These are phyloP conservation scores for Zosterops lateralis DNA, from an alignment of 2,113 vertebrate species.

Conservation along the genomic window DNA sequence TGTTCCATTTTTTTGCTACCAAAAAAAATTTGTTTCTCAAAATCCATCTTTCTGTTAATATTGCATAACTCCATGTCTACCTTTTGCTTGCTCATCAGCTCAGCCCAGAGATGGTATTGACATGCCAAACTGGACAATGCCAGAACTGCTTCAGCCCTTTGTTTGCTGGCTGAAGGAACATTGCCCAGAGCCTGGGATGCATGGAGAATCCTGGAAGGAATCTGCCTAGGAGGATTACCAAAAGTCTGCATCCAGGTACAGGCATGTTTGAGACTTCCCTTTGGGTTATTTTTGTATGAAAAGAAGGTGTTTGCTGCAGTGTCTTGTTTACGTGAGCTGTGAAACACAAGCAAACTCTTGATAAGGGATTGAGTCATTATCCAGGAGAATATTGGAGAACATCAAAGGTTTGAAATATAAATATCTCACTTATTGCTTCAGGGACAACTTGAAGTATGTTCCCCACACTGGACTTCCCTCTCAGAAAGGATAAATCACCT, in stretches of 20 bases:
- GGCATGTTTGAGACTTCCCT: not conserved
- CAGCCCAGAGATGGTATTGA: not conserved
- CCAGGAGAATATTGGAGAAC: not conserved
- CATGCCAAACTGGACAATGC: not conserved
- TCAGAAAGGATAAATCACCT: not conserved
- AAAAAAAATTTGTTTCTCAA: not conserved
- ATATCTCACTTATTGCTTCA: not conserved
- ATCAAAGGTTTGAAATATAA: not conserved
- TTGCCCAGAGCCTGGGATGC: not conserved
- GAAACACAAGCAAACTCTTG: not conserved
- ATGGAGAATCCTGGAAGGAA: not conserved
- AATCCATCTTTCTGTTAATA: not conserved
- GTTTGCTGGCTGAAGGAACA: conserved; percentile 7
- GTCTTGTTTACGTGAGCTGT: not conserved
- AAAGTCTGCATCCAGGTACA: conserved; percentile 51
- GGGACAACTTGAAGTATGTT: not conserved
- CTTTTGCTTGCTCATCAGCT: conserved; percentile 28
- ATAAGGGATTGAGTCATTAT: not conserved
- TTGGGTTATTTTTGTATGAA: not conserved
- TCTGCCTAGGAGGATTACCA: not conserved
- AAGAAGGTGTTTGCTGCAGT: not conserved
- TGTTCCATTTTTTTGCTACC: not conserved
- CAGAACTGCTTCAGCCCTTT: conserved; percentile 37
- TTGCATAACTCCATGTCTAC: not conserved
- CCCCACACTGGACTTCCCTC: not conserved